phyloP scores from a whole-genome alignment of 2,888 invertebrate genomes.

The Kuschelorhynchus macadamiae region DNA sequence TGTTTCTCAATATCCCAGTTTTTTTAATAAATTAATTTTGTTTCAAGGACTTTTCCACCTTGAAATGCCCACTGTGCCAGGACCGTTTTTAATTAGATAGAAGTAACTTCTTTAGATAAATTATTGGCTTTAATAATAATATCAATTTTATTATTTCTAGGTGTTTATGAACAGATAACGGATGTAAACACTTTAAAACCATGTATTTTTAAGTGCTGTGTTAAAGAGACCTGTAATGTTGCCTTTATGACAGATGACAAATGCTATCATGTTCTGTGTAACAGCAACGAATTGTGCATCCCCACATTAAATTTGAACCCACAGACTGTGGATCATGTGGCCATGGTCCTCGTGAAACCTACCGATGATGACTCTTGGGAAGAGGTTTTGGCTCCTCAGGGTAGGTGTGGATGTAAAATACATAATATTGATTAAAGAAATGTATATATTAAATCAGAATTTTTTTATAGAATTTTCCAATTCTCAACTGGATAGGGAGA shows the following conservation, averaged over 20 bases:
- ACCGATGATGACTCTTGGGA: constrained; percentile 72
- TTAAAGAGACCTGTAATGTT: constrained; percentile 80
- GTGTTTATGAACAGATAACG: constrained; percentile 72
- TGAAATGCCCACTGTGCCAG: no score
- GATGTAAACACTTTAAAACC: constrained; percentile 72
- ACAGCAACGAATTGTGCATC: constrained; percentile 79
- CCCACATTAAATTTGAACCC: constrained; percentile 76
- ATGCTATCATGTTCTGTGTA: constrained; percentile 85
- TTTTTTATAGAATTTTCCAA: constrained; percentile 46
- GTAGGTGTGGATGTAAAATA: constrained; percentile 36
- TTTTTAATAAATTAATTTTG: no score
- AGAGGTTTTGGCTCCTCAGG: constrained; percentile 64
- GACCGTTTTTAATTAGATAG: no score
- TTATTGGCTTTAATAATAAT: no score
- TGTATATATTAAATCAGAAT: background rate
- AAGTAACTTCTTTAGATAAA: no score
- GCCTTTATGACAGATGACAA: constrained; percentile 82
- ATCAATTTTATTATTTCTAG: no score
- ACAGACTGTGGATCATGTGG: constrained; percentile 73
- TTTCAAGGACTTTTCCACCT: no score
- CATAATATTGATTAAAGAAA: background rate
- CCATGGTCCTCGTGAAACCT: constrained; percentile 85
- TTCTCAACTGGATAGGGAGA: constrained; percentile 51
- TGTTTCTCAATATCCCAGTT: no score
- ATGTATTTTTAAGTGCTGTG: constrained; percentile 80